Conservation (phyloP, 2,797 vertebrate genomes). For the Crenichthys baileyi region DNA sequence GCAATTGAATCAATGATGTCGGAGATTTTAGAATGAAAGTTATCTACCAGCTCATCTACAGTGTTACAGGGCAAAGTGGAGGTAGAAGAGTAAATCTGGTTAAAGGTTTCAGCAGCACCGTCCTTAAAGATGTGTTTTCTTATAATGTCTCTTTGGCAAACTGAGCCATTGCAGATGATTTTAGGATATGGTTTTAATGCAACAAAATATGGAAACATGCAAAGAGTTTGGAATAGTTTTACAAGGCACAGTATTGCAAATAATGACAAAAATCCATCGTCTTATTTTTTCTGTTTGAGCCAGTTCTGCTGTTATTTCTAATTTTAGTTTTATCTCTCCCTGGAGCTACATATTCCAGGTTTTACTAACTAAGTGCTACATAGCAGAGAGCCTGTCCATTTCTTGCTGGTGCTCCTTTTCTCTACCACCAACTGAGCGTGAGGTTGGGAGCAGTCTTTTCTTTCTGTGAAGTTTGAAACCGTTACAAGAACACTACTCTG, state of each 20-base stretch:
- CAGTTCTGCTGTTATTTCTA: background rate
- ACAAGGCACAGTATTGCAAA: background rate
- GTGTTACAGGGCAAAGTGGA: no score
- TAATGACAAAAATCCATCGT: background rate
- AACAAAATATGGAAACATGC: background rate
- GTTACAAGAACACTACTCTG: background rate
- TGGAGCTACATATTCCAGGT: conserved; percentile 3
- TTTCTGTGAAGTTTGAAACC: conserved; percentile 14
- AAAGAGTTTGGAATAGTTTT: background rate
- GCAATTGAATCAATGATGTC: no score
- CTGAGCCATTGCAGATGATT: background rate
- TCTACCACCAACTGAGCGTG: background rate
- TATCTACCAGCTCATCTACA: no score
- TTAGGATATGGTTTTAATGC: background rate
- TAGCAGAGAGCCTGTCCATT: background rate
- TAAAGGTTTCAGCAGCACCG: no score
- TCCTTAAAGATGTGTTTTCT: no score
- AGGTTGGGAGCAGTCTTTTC: conserved; percentile 11
- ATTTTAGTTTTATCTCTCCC: background rate
- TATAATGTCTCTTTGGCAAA: no score
- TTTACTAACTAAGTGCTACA: conserved; percentile 8
- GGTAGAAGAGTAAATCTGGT: no score
- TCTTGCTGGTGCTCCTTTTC: conserved; percentile 31
- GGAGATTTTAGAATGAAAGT: no score
- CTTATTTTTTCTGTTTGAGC: background rate